These are phyloP conservation scores for Balearica regulorum DNA, from an alignment of 2,797 vertebrate genomes.

Conservation along the genomic window DNA sequence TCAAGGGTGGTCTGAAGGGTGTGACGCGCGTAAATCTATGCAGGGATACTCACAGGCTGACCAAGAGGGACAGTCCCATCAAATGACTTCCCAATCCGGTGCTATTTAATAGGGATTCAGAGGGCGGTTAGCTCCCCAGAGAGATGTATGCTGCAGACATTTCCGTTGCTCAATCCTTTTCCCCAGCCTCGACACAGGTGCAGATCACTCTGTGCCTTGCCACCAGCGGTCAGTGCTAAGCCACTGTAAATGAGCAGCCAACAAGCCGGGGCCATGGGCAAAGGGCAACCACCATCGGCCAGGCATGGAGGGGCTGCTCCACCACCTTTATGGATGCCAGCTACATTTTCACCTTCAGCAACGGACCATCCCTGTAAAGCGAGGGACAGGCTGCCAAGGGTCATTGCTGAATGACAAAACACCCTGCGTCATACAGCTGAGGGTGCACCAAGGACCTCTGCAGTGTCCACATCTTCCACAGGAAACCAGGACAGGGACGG, in stretches of 20 bases:
- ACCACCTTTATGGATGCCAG: rapidly evolving
- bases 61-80: neutral
- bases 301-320: neutral
- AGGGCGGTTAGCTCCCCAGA: neutral
- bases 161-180: neutral
- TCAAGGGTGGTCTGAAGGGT: conserved; percentile 48
- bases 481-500: neutral
- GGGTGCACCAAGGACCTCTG: neutral
- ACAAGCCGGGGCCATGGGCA: rapidly evolving
- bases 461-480: neutral
- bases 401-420: neutral
- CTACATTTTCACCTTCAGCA: neutral
- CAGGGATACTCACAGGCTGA: neutral
- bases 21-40: neutral
- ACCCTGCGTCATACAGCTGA: neutral
- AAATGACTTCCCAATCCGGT: neutral
- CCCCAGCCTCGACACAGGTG: neutral
- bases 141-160: neutral
- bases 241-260: neutral
- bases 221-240: neutral
- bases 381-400: neutral
- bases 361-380: neutral
- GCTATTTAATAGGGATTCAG: neutral
- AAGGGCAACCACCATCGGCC: rapidly evolving
- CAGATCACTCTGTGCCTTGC: neutral